Evolutionary conservation across 1,140 invertebrate species (phyloP).

Genomic region (Drosophila asahinai): DNA sequence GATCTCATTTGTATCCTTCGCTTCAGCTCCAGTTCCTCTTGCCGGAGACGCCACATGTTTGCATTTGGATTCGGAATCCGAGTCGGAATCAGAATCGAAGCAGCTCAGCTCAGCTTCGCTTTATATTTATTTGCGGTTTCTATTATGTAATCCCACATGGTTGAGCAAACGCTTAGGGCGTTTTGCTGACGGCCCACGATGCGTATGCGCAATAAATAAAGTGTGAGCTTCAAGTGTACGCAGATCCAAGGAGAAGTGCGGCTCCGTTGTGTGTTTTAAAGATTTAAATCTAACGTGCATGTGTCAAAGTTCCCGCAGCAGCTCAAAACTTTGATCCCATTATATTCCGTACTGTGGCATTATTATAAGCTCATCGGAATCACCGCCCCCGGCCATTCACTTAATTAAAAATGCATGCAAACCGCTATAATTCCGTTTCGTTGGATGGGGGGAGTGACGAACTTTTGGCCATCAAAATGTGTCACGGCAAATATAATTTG

Average conservation of each 20-base stretch:
- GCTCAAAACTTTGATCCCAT: conserved; percentile 15
- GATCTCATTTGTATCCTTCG: neutral
- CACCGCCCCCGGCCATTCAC: conserved; percentile 1
- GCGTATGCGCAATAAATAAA: conserved; percentile 65
- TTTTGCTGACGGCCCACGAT: conserved; percentile 15
- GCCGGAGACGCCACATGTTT: conserved; percentile 56
- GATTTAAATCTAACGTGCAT: neutral
- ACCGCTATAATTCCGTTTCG: conserved; percentile 20
- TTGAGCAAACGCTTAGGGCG: conserved; percentile 48
- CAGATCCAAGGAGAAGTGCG: neutral
- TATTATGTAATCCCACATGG: conserved; percentile 66
- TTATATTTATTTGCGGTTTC: conserved; percentile 72
- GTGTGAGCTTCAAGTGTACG: conserved; percentile 43
- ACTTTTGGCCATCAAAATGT: conserved; percentile 44
- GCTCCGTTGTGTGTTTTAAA: neutral
- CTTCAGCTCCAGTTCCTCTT: conserved; percentile 3
- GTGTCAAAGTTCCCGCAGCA: conserved; percentile 13
- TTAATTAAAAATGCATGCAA: conserved; percentile 51
- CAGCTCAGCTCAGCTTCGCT: conserved; percentile 38
- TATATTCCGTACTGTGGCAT: conserved; percentile 10
- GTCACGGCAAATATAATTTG: conserved; percentile 50
- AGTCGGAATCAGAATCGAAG: conserved; percentile 40
- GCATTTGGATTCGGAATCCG: conserved; percentile 32
- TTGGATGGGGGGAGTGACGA: neutral
- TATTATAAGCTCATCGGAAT: conserved; percentile 27